Conservation (phyloP, 2,113 vertebrate species). For the Paedocypris sp. region DNA sequence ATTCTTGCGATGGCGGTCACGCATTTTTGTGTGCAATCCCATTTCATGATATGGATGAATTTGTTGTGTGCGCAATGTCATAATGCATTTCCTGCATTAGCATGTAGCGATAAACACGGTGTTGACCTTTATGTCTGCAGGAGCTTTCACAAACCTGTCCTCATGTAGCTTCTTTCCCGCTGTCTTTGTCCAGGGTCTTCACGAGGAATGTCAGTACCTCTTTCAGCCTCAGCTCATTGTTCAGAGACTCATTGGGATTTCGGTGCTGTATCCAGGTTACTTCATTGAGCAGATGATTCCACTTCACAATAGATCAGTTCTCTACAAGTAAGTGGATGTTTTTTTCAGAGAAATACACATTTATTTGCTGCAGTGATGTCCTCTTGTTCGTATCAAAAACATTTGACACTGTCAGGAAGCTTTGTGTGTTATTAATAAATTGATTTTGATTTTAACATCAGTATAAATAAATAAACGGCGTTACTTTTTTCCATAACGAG, state of each 20-base stretch:
- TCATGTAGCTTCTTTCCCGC: not conserved
- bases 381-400: no score
- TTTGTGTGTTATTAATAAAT: no score
- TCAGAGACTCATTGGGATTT: conserved; percentile 82
- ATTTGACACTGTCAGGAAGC: no score
- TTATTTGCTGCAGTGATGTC: no score
- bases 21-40: not conserved
- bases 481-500: no score
- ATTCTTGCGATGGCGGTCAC: not conserved
- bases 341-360: not conserved
- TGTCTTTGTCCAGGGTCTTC: conserved; percentile 71
- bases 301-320: conserved; percentile 79
- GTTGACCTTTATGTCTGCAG: not conserved
- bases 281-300: conserved; percentile 80
- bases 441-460: no score
- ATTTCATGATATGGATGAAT: not conserved
- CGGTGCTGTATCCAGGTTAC: conserved; percentile 81
- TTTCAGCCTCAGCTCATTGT: conserved; percentile 97
- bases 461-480: no score
- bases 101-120: not conserved
- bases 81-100: not conserved
- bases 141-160: not conserved
- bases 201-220: conserved; percentile 95
- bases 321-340: conserved; percentile 81
- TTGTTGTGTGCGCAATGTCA: not conserved